Base-by-base conservation (phyloP, 2,797 vertebrate species). In the Spheniscus humboldti region DNA sequence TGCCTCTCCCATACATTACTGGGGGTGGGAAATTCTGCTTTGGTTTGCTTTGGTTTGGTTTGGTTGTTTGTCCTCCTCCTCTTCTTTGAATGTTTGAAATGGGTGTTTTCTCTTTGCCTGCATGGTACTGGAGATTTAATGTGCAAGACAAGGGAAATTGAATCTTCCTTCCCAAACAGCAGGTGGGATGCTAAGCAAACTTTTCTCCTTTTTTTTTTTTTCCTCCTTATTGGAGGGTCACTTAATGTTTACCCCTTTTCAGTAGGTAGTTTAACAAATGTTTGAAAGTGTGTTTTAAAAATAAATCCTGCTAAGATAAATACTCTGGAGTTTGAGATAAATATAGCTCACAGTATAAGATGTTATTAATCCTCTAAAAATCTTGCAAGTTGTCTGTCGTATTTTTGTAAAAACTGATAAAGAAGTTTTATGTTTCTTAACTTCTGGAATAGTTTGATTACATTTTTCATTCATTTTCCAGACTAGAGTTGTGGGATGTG, bases 111-210 rank as follows among this genome's bases (percentile, higher is more conserved):
- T 83, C 23, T 63, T 45, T 41, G 53, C 39, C 4, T 69, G 33
- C n/a, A 1, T 20, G 30, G 24, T 41, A 20, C 67, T 31, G 50
- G 53, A 59, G 57, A n/a, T 55, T 31, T n/a, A 37, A 47, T 8
- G 33, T 75, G 57, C 30, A 28, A 37, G 37, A 35, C 8, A 8
- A 66, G 72, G 57, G 66, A 71, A 84, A 48, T 33, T 3, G 87
- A 96, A 84, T 53, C 95, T 96, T 96, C 88, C 86, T 75, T 97
- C 80, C 88, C 74, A 39, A 94, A 97, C 97, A 98, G 96, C 94
- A 98, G 98, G 94, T 98, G 97, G 97, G 73, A 89, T n/a, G 33
- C 69, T 84, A 48, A 88, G 48, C 28, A 80, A 90, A 90, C 12
- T 78, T 88, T 69, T 52, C 24, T 87, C 31, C 6, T 11, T 62